Base-by-base conservation (phyloP, 53 echinoderm and acorn worm species). In the Stichopus horrens region DNA sequence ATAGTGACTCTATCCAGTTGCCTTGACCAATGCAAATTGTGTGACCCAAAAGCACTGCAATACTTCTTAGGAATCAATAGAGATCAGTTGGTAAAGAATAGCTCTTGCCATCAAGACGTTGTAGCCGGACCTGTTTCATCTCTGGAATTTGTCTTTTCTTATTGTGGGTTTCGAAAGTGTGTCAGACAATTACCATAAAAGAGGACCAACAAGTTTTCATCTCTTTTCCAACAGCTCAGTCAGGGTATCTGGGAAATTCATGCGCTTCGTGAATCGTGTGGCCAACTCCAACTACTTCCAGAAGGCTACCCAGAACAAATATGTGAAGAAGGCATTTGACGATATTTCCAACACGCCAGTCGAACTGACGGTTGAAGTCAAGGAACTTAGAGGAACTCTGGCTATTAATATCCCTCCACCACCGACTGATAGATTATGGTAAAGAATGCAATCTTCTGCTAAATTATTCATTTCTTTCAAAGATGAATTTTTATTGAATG, bases 261-360 rank as follows among this genome's bases (percentile, higher is more conserved):
- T 97, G 89, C 92, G 95, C 21, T 83, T 95, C 18, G 97, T 97
- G 67, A 95, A 97, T 91, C 93, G 92, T 68, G 93, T 95, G 5
- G 94, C 97, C 91, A 94, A 93, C 90, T 97, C 97, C 55, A 95
- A 97, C 90, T 95, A 95, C 88, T 97, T 97, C 92, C 94, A 95
- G 73, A 93, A 92, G 16, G 97, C 97, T 9, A 93, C 97, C 6
- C 93, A 97, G 90, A 94, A 95, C 90, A 95, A 95, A 86, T 97
- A 95, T 53, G 93, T 97, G 75, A 95, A 94, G 85, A 53, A 92
- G 23, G 97, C 97, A 54, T 92, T 97, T 54, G 95, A 97, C 60
- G 97, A 95, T 68, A 95, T 97, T 22, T 97, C 97, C 87, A 97
- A 95, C 86, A 94, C 95, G 5, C 89, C 92, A 0, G 93, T 97